Base-by-base conservation (phyloP, 2,797 vertebrate genomes). In the Columba guinea region DNA sequence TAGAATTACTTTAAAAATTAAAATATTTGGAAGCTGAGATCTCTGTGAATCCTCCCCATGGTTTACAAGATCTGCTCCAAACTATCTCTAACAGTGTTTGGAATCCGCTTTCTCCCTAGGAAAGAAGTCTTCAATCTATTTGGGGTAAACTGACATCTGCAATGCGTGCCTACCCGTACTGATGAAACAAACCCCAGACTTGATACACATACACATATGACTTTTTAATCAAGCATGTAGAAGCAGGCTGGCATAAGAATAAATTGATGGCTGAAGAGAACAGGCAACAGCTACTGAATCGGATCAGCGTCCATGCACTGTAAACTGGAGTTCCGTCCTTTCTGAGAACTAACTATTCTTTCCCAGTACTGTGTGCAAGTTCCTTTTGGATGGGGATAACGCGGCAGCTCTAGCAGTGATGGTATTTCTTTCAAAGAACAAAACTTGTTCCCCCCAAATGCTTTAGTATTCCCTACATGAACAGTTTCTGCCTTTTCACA, bases 231-330 rank as follows among this genome's bases (percentile, higher is more conserved):
- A 87, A 89, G 84, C 68, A 51, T 20, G 23, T 21, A 87, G n/a
- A 89, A 89, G 49, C 53, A 79, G 84, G 26, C 64, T 95, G 79
- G 76, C 53, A 6, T 87, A 83, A 80, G 78, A 91, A 95, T 63
- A 93, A 91, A 85, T 27, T 32, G 16, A 92, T 37, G 68, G 49
- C 48, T 77, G 49, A 91, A 92, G 52, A 93, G 71, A 94, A 94
- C 14, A 70, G 44, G 22, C 46, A 86, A 90, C 28, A 89, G 56
- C 48, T 67, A 73, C 23, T 84, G 64, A 94, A 93, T 79, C 59
- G 73, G 74, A 92, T 52, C 55, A 59, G 52, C 59, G 39, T 53
- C 74, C 41, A 16, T 7, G 19, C 52, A 59, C 30, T 74, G 27
- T 35, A 73, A 69, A 48, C 69, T 34, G 52, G 41, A 95, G n/a